A percentile compares a stretch with the other conserved stretches of the same genome.
Conservation (phyloP, 2,113 vertebrate species). For the Laticauda colubrina region DNA sequence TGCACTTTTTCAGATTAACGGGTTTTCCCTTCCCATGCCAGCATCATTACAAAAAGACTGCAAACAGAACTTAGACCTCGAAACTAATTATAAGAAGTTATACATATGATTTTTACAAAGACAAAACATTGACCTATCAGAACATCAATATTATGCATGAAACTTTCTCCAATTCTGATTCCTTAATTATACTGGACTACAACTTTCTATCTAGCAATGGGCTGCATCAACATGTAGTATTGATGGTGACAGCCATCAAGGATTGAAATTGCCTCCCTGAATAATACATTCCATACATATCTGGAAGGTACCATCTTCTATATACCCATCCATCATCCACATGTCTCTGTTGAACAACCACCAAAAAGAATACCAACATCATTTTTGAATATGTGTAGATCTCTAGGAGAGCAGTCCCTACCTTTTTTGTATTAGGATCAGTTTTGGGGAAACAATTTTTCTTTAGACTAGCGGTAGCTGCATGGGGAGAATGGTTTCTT, state of each 20-base stretch:
- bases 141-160: background rate
- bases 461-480: background rate
- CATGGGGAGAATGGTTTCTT: background rate
- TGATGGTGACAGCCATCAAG: background rate
- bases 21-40: background rate
- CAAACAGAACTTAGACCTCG: background rate
- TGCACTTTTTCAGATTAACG: background rate
- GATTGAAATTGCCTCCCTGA: background rate
- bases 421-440: background rate
- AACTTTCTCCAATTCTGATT: background rate
- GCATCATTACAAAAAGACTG: background rate
- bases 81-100: background rate
- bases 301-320: background rate
- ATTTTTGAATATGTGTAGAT: background rate
- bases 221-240: background rate
- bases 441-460: background rate
- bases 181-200: background rate
- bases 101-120: background rate
- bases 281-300: background rate
- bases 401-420: background rate
- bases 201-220: background rate
- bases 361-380: background rate
- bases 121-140: background rate
- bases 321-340: background rate
- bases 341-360: background rate